These are phyloP conservation scores for Acanthornis magna DNA, from an alignment of 2,797 vertebrate genomes.

Conservation along the genomic window DNA sequence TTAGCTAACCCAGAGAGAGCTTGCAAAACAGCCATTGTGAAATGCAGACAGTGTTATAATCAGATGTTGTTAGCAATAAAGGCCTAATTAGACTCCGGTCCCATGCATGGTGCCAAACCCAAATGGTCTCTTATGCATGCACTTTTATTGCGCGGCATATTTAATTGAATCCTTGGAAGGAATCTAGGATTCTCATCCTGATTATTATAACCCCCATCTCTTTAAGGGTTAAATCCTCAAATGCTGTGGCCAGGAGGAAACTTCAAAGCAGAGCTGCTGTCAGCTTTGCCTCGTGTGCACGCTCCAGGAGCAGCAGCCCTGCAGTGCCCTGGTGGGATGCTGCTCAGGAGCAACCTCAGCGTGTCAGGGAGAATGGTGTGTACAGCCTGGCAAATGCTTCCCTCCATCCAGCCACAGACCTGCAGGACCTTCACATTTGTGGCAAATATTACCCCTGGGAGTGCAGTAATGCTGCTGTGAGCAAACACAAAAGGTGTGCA, in stretches of 20 bases:
- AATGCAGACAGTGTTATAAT: background rate
- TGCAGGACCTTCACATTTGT: background rate
- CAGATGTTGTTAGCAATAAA: conserved; percentile 22
- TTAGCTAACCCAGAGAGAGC: background rate
- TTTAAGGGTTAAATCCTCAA: background rate
- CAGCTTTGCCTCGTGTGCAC: background rate
- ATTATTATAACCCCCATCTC: background rate
- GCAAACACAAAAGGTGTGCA: background rate
- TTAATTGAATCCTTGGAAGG: background rate
- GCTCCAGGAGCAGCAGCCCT: background rate
- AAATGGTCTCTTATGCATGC: background rate
- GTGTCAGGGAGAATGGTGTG: rapidly evolving
- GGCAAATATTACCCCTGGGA: background rate
- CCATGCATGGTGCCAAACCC: background rate
- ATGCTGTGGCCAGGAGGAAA: background rate
- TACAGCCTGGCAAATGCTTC: background rate
- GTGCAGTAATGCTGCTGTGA: background rate
- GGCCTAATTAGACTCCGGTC: conserved; percentile 5
- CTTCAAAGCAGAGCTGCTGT: background rate
- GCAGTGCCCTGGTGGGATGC: rapidly evolving
- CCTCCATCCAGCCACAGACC: background rate
- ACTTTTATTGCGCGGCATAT: background rate
- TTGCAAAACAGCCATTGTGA: background rate
- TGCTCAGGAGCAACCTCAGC: background rate
- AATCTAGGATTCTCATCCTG: background rate